Evolutionary conservation across 2,888 invertebrate genomes (phyloP).

Genomic region (Cabera pusaria): DNA sequence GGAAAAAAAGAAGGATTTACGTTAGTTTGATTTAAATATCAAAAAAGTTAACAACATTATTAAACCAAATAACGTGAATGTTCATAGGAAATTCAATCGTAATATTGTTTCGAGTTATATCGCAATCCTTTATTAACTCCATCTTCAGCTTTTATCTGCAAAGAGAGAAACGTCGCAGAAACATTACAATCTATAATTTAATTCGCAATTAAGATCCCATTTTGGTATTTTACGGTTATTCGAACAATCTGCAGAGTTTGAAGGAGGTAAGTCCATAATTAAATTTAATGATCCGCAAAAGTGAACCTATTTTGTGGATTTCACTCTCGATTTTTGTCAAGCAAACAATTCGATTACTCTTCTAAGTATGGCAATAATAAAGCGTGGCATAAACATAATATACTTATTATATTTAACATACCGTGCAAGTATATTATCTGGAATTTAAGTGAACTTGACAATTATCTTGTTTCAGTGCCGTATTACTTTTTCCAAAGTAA

Average conservation of each 20-base stretch:
- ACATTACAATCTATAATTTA: slow-evolving; percentile 44
- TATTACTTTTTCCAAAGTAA: slow-evolving; percentile 19
- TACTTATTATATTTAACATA: too few species aligned
- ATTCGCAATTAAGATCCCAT: slow-evolving; percentile 58
- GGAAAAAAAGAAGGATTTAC: too few species aligned
- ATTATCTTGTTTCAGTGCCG: slow-evolving; percentile 19
- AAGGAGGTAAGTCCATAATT: slow-evolving; percentile 52
- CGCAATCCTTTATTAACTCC: slow-evolving; percentile 27
- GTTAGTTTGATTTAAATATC: too few species aligned
- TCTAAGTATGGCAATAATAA: slow-evolving; percentile 13
- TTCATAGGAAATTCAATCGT: slow-evolving; percentile 15
- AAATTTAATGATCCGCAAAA: slow-evolving; percentile 57
- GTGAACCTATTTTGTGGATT: slow-evolving; percentile 36
- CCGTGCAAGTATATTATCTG: slow-evolving; percentile 8
- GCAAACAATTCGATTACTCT: slow-evolving; percentile 17
- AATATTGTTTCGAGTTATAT: slow-evolving; percentile 27
- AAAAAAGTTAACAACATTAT: too few species aligned
- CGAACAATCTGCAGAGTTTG: slow-evolving; percentile 52
- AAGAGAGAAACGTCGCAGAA: slow-evolving; percentile 29
- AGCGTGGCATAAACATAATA: slow-evolving; percentile 14
- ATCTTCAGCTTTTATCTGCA: slow-evolving; percentile 24
- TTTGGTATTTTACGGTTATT: slow-evolving; percentile 58
- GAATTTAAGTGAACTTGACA: slow-evolving; percentile 13
- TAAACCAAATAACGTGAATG: slow-evolving; percentile 16
- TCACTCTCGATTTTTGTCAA: slow-evolving; percentile 24